Conservation (phyloP, 2,797 vertebrate genomes). For the Labroides dimidiatus region DNA sequence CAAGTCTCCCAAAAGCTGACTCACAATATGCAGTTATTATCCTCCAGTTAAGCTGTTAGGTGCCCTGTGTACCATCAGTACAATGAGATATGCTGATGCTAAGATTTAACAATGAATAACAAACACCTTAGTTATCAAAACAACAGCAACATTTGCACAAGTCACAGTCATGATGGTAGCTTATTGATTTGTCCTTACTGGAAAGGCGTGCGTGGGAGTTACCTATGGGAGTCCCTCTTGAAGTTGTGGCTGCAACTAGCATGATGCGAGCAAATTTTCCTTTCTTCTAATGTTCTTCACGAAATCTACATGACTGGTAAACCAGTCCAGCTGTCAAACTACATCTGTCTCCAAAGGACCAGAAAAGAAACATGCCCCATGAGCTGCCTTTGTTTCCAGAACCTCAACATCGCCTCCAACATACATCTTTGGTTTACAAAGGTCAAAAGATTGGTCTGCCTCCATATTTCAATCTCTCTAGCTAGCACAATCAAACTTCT, state of each 20-base stretch:
- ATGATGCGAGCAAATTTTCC: slow-evolving; percentile 13
- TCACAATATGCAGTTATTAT: slow-evolving; percentile 12
- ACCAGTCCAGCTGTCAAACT: slow-evolving; percentile 72
- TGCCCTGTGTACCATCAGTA: background rate
- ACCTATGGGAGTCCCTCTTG: background rate
- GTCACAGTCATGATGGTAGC: background rate
- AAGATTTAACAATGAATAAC: background rate
- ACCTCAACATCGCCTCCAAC: slow-evolving; percentile 42
- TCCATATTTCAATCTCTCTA: slow-evolving; percentile 10
- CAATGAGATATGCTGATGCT: background rate
- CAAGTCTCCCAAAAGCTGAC: slow-evolving; percentile 41
- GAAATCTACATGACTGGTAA: slow-evolving; percentile 39
- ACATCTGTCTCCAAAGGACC: slow-evolving; percentile 59
- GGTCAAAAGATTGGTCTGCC: slow-evolving; percentile 28
- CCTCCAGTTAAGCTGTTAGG: slow-evolving; percentile 10
- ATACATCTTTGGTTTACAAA: slow-evolving; percentile 46
- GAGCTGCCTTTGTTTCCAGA: slow-evolving; percentile 65
- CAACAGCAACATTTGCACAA: background rate
- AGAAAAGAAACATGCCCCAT: slow-evolving; percentile 75
- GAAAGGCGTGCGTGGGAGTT: slow-evolving; percentile 4
- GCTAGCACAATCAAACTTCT: slow-evolving; percentile 25
- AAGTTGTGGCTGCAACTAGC: slow-evolving; percentile 20
- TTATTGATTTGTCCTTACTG: slow-evolving; percentile 1
- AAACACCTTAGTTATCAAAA: background rate
- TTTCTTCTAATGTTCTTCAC: slow-evolving; percentile 40